Base-by-base conservation (phyloP, 2,113 vertebrate species). In the Taurulus bubalis region DNA sequence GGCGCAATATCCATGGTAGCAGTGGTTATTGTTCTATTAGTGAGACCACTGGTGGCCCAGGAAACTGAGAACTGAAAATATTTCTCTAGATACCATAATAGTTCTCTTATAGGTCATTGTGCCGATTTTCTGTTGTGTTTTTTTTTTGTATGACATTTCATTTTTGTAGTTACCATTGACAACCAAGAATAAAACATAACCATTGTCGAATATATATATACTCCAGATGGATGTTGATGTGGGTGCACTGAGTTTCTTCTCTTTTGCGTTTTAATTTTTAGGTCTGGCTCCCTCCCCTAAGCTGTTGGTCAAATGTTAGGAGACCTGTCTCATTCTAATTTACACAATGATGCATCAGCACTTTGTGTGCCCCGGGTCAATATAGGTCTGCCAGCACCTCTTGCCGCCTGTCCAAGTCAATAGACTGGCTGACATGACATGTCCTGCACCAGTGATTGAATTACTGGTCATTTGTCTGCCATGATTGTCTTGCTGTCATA, bases 341-440 rank as follows among this genome's bases (percentile, higher is more conserved):
- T 93, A 71, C 85, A 92, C 85, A 91, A 45, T 90, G 91, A 91
- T 89, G 89, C 89, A 82, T 95, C 94, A 95, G 94, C 94, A 92
- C 83, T 93, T 89, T 85, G 89, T 81, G 63, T 60, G 51, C 55
- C 79, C 79, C 40, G 66, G 88, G 90, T 92, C 92, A 93, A 93
- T 94, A 90, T 67, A 80, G 90, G 92, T 90, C 90, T 91, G 80
- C 87, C 71, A 85, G 80, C 84, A 70, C 78, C 85, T 86, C 45
- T 56, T n/a, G 80, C 86, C 83, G 85, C 88, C 91, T 87, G 91
- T 93, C 94, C 87, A 34, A 94, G 91, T 93, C 95, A 93, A 95
- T 94, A 94, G 83, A 84, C 73, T 82, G 78, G 74, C 83, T 89
- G 90, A 92, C 88, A 89, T 90, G 93, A 93, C 93, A 91, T 88